Conservation (phyloP, 1,140 invertebrate genomes). For the Bombus waltoni region DNA sequence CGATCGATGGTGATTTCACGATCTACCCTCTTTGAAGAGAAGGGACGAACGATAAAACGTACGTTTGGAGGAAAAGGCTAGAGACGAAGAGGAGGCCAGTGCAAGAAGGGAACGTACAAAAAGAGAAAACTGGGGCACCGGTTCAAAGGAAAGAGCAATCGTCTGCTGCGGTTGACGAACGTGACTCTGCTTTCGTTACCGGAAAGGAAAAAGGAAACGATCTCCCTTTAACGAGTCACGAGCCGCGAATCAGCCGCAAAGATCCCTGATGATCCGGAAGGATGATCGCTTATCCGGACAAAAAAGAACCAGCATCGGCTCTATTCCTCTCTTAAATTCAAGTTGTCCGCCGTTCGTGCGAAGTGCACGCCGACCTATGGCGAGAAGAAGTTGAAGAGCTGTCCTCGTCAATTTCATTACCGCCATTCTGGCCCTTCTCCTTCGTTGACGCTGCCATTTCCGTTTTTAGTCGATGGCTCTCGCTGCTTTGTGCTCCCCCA, state of each 20-base stretch:
- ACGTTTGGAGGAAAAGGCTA: background rate
- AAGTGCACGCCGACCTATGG: background rate
- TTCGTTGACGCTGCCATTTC: background rate
- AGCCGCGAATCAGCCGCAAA: constrained; percentile 27
- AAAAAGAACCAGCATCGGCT: constrained; percentile 10
- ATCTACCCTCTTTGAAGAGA: constrained; percentile 48
- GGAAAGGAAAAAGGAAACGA: constrained; percentile 54
- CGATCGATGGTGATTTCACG: background rate
- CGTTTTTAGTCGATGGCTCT: constrained; percentile 10
- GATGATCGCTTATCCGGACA: constrained; percentile 41
- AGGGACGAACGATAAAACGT: constrained; percentile 27
- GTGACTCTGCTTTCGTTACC: constrained; percentile 69
- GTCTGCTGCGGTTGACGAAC: constrained; percentile 70
- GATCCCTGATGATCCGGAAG: constrained; percentile 49
- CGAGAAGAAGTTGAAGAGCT: background rate
- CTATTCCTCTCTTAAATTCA: constrained; percentile 33
- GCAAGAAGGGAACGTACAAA: constrained; percentile 38
- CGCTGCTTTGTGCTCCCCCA: background rate
- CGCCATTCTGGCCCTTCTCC: background rate
- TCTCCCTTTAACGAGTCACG: constrained; percentile 62
- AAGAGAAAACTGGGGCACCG: constrained; percentile 59
- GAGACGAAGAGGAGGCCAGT: constrained; percentile 2
- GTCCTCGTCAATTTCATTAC: constrained; percentile 46
- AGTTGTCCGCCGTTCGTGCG: constrained; percentile 21
- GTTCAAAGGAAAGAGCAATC: constrained; percentile 71